Evolutionary conservation across 2,888 invertebrate genomes (phyloP), one percentile per base, ranked within the genome.

Genomic region (Torymus aiolomorphi): DNA sequence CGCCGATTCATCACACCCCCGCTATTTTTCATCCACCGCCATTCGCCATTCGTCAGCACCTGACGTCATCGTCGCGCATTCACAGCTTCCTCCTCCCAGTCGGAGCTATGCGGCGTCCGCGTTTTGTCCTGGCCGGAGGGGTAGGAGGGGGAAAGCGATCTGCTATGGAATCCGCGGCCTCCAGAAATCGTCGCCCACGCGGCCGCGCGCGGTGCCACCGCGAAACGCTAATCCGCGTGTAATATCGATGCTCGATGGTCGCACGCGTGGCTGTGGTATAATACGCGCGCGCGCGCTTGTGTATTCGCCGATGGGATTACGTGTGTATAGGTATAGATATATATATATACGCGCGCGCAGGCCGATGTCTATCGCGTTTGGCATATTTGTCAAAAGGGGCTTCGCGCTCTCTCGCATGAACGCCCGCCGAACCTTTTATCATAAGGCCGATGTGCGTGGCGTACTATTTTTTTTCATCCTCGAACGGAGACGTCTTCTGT

Each of bases 351-450:
- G 1, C 8, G 42, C 8, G n/a, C n/a, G 14, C n/a, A 2, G 16
- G 16, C 0, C 18, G 18, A 18, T 49, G 63, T 63, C 56, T 78
- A 74, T 63, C 74, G 78, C 69, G 57, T 74, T 74, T 78, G 56
- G 65, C 75, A 59, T 75, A 67, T 75, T 75, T 80, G 66, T 42
- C 71, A 71, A 76, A 67, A 76, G 61, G 76, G 71, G 49, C 76
- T 72, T 76, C 63, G 2, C 10, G 12, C 20, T 13, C 56, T n/a
- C 67, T 16, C 56, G 56, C 70, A 24, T 14, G 57, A 49, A 51
- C 31, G 59, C 49, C 42, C 56, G 24, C 18, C 65, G 31, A 66
- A 61, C 49, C 56, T 77, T 77, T 76, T 76, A 69, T 56, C 49
- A 61, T 51, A n/a, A 66, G 57, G 20, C 24, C 24, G 52, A 12